Evolutionary conservation across 2,797 vertebrate genomes (phyloP).

Genomic region (Enteromius paludinosus): DNA sequence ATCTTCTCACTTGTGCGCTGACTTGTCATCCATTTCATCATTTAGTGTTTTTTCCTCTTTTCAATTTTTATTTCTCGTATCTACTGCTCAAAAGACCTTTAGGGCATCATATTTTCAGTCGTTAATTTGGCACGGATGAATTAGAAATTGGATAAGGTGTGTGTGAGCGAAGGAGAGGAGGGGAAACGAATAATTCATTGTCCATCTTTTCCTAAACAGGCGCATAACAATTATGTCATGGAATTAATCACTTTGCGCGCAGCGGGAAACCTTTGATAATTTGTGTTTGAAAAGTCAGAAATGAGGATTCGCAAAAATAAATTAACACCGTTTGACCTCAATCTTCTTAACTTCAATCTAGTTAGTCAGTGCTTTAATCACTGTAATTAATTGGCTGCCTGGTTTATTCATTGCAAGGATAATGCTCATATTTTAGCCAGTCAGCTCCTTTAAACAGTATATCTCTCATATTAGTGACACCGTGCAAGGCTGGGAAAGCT

Average conservation of each 20-base stretch:
- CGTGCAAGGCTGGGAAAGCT: slow-evolving; percentile 44
- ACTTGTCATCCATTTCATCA: slow-evolving; percentile 70
- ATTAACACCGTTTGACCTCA: slow-evolving; percentile 77
- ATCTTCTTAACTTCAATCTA: slow-evolving; percentile 74
- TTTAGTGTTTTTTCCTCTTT: slow-evolving; percentile 49
- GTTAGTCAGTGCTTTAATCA: slow-evolving; percentile 74
- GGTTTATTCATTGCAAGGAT: slow-evolving; percentile 69
- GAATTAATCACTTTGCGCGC: slow-evolving; percentile 69
- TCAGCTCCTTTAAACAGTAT: slow-evolving; percentile 48
- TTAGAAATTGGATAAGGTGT: slow-evolving; percentile 38
- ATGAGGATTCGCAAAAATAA: slow-evolving; percentile 69
- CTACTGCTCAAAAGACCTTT: slow-evolving; percentile 32
- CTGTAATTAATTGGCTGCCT: slow-evolving; percentile 76
- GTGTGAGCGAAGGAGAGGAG: slow-evolving; percentile 8
- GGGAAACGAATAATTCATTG: slow-evolving; percentile 48
- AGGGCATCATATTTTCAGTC: slow-evolving; percentile 40
- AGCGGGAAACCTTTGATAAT: slow-evolving; percentile 67
- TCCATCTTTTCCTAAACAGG: slow-evolving; percentile 59
- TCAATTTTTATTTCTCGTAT: slow-evolving; percentile 33
- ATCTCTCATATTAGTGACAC: slow-evolving; percentile 51
- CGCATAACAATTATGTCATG: slow-evolving; percentile 66
- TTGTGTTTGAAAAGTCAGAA: slow-evolving; percentile 66
- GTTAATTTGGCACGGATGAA: slow-evolving; percentile 54
- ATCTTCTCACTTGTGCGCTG: slow-evolving; percentile 76
- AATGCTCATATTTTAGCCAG: slow-evolving; percentile 58